These are phyloP conservation scores for Pseudomyrmex pallidus DNA, from an alignment of 1,140 invertebrate genomes.

Conservation along the genomic window DNA sequence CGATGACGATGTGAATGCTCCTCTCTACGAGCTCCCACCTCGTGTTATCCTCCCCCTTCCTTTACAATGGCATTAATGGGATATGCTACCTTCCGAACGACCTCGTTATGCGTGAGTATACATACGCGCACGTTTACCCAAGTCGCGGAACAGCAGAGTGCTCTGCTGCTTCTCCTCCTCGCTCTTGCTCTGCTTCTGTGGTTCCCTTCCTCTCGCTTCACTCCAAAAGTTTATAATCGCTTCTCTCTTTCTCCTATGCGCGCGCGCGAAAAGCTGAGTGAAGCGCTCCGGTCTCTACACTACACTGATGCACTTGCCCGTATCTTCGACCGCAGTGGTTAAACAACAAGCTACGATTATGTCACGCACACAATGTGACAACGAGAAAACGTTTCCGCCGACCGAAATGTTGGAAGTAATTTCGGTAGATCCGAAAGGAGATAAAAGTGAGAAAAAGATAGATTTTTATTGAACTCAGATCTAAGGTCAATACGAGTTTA, in stretches of 20 bases:
- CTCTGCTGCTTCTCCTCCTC: slow-evolving; percentile 7
- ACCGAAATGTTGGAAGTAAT: neutral
- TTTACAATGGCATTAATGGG: slow-evolving; percentile 69
- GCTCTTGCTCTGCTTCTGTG: slow-evolving; percentile 41
- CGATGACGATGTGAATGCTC: slow-evolving; percentile 5
- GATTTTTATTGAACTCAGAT: no score
- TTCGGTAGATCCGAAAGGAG: neutral
- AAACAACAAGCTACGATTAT: slow-evolving; percentile 53
- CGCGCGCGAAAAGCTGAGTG: slow-evolving; percentile 21
- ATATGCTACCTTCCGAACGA: slow-evolving; percentile 70
- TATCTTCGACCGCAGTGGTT: slow-evolving; percentile 46
- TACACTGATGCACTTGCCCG: slow-evolving; percentile 48
- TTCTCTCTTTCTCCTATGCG: slow-evolving; percentile 26
- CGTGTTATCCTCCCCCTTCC: slow-evolving; percentile 20
- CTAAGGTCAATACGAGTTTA: no score
- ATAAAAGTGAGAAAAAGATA: neutral
- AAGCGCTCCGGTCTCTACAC: slow-evolving; percentile 21
- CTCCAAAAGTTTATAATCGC: slow-evolving; percentile 56
- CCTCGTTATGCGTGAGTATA: slow-evolving; percentile 71
- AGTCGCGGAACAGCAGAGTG: slow-evolving; percentile 55
- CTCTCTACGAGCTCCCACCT: neutral
- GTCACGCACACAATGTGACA: slow-evolving; percentile 28
- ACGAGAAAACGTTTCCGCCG: slow-evolving; percentile 20
- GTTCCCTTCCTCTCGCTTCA: neutral
- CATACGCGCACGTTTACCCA: slow-evolving; percentile 64